Conservation (phyloP, 1,140 invertebrate species). For the Camponotus vicinus region DNA sequence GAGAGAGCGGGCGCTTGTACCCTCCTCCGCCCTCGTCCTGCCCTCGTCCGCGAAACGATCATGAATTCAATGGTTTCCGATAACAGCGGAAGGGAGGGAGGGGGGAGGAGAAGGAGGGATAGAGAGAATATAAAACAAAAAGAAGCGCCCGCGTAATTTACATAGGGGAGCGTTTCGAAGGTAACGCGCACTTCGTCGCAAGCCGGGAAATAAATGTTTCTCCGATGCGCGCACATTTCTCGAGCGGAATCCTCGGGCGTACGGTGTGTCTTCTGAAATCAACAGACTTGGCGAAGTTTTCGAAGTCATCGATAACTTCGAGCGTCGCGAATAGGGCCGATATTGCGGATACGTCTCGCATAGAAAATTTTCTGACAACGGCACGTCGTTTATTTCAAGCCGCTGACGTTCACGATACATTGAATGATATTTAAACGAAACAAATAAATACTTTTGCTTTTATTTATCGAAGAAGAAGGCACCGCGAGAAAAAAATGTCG, state of each 20-base stretch:
- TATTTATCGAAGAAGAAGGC: not conserved
- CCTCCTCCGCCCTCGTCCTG: not conserved
- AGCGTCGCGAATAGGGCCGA: not conserved
- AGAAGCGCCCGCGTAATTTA: slow-evolving; percentile 53
- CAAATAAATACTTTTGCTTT: slow-evolving; percentile 4
- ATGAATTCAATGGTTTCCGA: slow-evolving; percentile 63
- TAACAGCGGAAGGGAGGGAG: not conserved
- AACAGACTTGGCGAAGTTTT: slow-evolving; percentile 20
- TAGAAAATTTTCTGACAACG: slow-evolving; percentile 31
- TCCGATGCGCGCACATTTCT: not conserved
- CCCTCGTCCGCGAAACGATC: slow-evolving; percentile 48
- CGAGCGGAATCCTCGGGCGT: not conserved
- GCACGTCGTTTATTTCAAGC: slow-evolving; percentile 30
- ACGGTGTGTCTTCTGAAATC: slow-evolving; percentile 40
- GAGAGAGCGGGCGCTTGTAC: slow-evolving; percentile 31
- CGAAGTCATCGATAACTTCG: slow-evolving; percentile 11
- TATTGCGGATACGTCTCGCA: slow-evolving; percentile 19
- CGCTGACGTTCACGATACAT: not conserved
- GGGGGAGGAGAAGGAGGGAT: not conserved
- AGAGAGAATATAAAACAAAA: slow-evolving; percentile 49
- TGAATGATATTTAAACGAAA: not conserved
- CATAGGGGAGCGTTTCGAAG: slow-evolving; percentile 44
- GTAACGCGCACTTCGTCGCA: slow-evolving; percentile 41
- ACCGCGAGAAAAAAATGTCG: not conserved
- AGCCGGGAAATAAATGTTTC: slow-evolving; percentile 38